Conservation (phyloP, 2,797 vertebrate species). For the Scyliorhinus canicula region DNA sequence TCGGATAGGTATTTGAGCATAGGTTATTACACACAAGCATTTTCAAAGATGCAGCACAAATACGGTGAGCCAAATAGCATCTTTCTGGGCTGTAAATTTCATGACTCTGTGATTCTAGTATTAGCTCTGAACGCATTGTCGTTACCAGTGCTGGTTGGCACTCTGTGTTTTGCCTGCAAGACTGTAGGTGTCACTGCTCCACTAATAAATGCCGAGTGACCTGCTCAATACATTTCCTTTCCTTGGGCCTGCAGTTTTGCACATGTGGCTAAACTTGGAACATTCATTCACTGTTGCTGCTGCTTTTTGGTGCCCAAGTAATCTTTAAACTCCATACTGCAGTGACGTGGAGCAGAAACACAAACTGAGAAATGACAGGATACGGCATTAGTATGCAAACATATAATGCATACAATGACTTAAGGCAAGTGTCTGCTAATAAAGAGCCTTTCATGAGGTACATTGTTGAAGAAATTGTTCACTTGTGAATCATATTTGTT, state of each 20-base stretch:
- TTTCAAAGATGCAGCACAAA: too few species aligned
- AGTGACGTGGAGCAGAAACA: neutral
- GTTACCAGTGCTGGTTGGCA: neutral
- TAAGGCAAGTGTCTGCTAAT: neutral
- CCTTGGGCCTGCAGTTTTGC: neutral
- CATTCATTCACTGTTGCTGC: neutral
- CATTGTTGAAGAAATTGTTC: neutral
- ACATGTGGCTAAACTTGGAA: neutral
- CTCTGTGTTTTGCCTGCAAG: neutral
- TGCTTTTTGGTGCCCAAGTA: neutral
- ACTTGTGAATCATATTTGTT: neutral
- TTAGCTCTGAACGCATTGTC: neutral
- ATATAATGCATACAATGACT: neutral
- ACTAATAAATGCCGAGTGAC: neutral
- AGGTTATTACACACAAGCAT: too few species aligned
- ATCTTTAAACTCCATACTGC: neutral
- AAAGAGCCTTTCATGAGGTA: neutral
- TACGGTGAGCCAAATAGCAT: too few species aligned
- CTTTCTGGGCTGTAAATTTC: too few species aligned
- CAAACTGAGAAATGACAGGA: neutral
- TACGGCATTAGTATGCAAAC: neutral
- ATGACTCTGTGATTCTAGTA: too few species aligned
- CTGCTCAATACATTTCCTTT: neutral
- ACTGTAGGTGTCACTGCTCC: slow-evolving; percentile 4
- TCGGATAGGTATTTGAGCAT: too few species aligned